phyloP scores from a whole-genome alignment of 2,888 invertebrate species.

The Proisotoma minuta region DNA sequence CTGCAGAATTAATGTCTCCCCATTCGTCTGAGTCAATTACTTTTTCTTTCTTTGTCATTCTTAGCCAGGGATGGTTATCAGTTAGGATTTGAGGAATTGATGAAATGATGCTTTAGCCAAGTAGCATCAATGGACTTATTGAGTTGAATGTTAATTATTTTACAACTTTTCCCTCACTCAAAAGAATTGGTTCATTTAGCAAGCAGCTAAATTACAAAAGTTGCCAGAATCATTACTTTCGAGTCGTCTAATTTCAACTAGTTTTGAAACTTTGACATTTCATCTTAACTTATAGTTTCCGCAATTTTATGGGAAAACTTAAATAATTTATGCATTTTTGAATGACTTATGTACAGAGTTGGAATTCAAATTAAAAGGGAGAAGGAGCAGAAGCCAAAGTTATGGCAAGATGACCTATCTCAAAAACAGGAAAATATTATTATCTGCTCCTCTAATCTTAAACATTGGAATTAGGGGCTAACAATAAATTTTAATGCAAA shows the following conservation, averaged over 20 bases:
- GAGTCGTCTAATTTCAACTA: not conserved
- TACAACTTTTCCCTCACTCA: not conserved
- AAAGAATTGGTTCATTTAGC: not conserved
- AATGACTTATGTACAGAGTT: not conserved
- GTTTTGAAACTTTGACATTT: constrained; percentile 1
- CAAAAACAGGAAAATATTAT: no score
- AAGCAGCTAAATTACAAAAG: not conserved
- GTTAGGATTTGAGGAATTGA: constrained; percentile 2
- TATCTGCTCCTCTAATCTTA: no score
- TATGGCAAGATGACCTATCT: no score
- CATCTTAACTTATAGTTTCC: not conserved
- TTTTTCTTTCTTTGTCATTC: constrained; percentile 11
- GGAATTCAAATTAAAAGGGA: not conserved
- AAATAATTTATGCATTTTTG: constrained; percentile 5
- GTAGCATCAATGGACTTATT: not conserved
- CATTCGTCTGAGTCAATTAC: constrained; percentile 20
- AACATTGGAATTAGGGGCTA: no score
- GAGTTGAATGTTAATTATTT: not conserved
- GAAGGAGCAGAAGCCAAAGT: no score
- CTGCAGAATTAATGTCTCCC: constrained; percentile 8
- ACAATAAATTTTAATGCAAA: no score
- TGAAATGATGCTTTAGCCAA: not conserved
- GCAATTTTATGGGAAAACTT: constrained; percentile 1
- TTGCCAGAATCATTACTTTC: not conserved
- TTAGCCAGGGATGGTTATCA: not conserved